Conservation (phyloP, 2,113 vertebrate genomes). For the Ceuthmochares aereus region DNA sequence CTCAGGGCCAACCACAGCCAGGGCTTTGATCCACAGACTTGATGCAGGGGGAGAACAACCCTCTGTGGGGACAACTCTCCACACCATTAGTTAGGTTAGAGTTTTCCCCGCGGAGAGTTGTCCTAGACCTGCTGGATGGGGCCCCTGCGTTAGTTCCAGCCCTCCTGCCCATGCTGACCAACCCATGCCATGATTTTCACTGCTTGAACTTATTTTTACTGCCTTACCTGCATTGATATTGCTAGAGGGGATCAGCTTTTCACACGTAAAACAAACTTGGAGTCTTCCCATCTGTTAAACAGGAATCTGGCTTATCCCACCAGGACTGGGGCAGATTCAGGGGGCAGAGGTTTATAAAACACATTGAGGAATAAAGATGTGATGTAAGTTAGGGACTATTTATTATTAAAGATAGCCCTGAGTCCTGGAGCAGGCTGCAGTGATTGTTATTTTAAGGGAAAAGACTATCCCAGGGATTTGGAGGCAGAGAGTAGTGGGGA, state of each 20-base stretch:
- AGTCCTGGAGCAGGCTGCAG: background rate
- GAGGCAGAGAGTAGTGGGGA: background rate
- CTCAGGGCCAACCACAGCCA: background rate
- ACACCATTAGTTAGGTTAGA: no score
- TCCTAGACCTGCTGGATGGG: background rate
- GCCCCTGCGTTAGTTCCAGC: background rate
- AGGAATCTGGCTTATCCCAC: background rate
- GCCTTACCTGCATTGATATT: background rate
- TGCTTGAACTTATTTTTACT: background rate
- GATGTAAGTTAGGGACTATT: background rate
- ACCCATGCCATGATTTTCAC: background rate
- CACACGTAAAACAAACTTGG: background rate
- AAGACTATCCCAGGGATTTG: background rate
- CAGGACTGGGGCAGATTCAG: background rate
- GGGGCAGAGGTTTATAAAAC: background rate
- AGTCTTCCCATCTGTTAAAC: slow-evolving; percentile 8
- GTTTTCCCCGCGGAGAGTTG: no score
- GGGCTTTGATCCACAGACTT: background rate
- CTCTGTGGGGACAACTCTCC: background rate
- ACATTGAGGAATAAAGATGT: background rate
- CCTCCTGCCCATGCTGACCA: background rate
- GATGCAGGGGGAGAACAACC: no score
- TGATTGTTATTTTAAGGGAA: background rate
- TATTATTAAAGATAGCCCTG: background rate
- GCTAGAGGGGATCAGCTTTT: slow-evolving; percentile 10